Evolutionary conservation across 1,140 invertebrate species (phyloP).

Genomic region (Drosophila rufa): DNA sequence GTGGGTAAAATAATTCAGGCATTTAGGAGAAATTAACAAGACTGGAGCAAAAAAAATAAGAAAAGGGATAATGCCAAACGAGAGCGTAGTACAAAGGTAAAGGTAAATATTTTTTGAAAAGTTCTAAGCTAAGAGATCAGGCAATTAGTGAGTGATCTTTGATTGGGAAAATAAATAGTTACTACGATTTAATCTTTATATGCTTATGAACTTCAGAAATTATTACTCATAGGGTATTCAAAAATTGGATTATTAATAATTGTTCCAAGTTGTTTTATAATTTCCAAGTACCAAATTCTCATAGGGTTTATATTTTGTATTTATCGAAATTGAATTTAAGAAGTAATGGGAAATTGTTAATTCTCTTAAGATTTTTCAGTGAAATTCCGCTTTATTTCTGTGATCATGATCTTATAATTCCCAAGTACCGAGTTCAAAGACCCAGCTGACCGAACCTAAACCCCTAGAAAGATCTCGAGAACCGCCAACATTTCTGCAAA

Average conservation of each 20-base stretch:
- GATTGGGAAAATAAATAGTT: constrained; percentile 11
- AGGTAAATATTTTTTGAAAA: constrained; percentile 23
- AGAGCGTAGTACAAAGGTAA: constrained; percentile 4
- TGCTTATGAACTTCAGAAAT: not conserved
- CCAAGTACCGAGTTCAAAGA: not conserved
- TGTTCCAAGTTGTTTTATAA: not conserved
- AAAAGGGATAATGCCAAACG: constrained; percentile 2
- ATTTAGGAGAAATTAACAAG: constrained; percentile 49
- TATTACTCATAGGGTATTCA: not conserved
- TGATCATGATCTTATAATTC: not conserved
- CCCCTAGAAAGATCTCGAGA: constrained; percentile 16
- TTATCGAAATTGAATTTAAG: not conserved
- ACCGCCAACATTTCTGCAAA: constrained; percentile 19
- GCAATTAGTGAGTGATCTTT: constrained; percentile 37
- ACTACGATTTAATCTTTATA: constrained; percentile 11
- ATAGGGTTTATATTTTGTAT: too few relatives aligned
- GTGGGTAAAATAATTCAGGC: constrained; percentile 39
- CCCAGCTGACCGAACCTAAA: not conserved
- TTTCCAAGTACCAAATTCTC: not conserved
- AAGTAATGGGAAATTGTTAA: too few relatives aligned
- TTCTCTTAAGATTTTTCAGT: not conserved
- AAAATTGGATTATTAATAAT: not conserved
- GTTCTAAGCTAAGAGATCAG: constrained; percentile 16
- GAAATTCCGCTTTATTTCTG: rapidly evolving
- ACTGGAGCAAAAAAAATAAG: not conserved